phyloP scores from a whole-genome alignment of 2,113 vertebrate genomes.

The Chloebia gouldiae region DNA sequence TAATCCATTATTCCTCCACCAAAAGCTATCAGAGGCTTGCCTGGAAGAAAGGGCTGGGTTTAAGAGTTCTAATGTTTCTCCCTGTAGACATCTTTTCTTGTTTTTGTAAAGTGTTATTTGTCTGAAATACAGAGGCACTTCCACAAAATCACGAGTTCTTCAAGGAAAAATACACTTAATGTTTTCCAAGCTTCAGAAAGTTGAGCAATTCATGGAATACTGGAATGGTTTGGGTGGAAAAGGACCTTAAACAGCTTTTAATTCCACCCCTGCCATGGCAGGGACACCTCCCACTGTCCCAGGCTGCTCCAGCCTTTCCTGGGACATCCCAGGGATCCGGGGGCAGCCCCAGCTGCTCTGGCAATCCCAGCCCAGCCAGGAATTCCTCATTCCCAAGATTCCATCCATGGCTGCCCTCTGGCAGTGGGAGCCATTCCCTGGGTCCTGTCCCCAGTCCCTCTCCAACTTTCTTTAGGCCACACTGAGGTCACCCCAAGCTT shows the following conservation, averaged over 20 bases:
- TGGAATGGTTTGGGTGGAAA: not conserved
- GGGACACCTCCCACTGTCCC: fast-evolving
- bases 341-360: not conserved
- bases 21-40: not conserved
- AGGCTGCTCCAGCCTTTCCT: not conserved
- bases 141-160: not conserved
- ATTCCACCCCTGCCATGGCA: not conserved
- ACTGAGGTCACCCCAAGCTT: no score
- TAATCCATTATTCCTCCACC: not conserved
- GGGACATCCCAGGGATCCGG: not conserved
- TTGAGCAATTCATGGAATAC: not conserved
- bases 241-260: not conserved
- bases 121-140: not conserved
- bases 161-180: not conserved
- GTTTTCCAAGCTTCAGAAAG: not conserved
- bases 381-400: not conserved
- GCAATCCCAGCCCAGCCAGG: not conserved
- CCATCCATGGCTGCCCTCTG: not conserved
- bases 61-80: not conserved
- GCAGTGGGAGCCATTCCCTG: not conserved
- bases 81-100: not conserved
- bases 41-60: not conserved
- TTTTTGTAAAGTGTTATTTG: not conserved
- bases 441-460: not conserved
- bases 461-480: no score